Evolutionary conservation across 2,113 vertebrate genomes (phyloP).

Genomic region (Hoplias malabaricus): DNA sequence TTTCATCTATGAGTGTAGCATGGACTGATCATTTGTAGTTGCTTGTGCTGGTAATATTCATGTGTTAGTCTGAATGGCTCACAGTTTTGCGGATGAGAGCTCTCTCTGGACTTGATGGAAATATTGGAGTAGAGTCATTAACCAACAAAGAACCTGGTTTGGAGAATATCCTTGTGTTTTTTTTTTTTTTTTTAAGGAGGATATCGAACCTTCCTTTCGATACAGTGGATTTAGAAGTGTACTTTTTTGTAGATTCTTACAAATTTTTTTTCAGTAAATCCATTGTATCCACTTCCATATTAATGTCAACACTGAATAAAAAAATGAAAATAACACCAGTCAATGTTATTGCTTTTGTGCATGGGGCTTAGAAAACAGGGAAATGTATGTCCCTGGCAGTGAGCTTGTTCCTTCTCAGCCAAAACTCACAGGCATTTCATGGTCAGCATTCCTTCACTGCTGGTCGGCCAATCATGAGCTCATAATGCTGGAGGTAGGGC

Average conservation of each 20-base stretch:
- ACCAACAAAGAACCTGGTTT: background rate
- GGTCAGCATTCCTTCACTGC: constrained; percentile 53
- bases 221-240: constrained; percentile 18
- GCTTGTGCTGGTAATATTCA: constrained; percentile 24
- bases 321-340: constrained; percentile 21
- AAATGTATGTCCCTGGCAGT: constrained; percentile 40
- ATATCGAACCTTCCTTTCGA: background rate
- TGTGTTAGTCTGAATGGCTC: constrained; percentile 34
- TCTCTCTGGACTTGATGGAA: constrained; percentile 5
- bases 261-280: constrained; percentile 42
- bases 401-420: constrained; percentile 40
- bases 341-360: constrained; percentile 36
- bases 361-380: constrained; percentile 32
- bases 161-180: constrained; percentile 18
- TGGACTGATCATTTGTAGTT: constrained; percentile 44
- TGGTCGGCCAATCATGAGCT: constrained; percentile 52
- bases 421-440: constrained; percentile 51
- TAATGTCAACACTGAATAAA: constrained; percentile 49
- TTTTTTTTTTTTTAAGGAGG: constrained; percentile 21
- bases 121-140: constrained; percentile 12
- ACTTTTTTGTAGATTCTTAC: constrained; percentile 38
- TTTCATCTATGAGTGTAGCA: constrained; percentile 18
- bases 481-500: constrained; percentile 41
- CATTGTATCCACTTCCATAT: constrained; percentile 41
- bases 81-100: constrained; percentile 24